A percentile compares a stretch with the other conserved stretches of the same genome.
phyloP scores from a whole-genome alignment of 2,888 invertebrate genomes.

The Mongoloraphidia duomilia region DNA sequence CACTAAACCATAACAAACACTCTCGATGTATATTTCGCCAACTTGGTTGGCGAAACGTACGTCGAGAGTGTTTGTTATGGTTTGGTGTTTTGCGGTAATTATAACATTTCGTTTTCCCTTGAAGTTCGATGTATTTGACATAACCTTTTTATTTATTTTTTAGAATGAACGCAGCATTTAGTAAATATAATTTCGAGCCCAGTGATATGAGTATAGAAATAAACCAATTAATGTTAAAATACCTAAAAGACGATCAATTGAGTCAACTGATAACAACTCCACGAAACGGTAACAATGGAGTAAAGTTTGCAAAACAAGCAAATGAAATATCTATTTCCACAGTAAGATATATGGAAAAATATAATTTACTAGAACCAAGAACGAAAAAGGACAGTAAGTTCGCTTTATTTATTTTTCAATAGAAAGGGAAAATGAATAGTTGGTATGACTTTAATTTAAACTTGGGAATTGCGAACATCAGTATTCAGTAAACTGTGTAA shows the following conservation, averaged over 20 bases:
- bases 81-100: no score
- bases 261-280: slow-evolving; percentile 23
- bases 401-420: background rate
- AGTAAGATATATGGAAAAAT: slow-evolving; percentile 53
- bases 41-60: no score
- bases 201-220: slow-evolving; percentile 38
- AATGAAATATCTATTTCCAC: slow-evolving; percentile 58
- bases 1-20: no score
- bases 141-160: background rate
- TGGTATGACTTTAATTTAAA: no score
- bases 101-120: no score
- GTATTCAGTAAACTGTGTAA: no score
- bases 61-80: no score
- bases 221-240: slow-evolving; percentile 39
- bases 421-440: no score
- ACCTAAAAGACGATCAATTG: slow-evolving; percentile 35
- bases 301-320: slow-evolving; percentile 21
- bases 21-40: no score
- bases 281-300: slow-evolving; percentile 17
- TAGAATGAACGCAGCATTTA: slow-evolving; percentile 1
- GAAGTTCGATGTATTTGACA: no score
- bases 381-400: slow-evolving; percentile 12
- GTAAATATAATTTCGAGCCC: slow-evolving; percentile 17
- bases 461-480: no score
- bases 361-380: slow-evolving; percentile 36